Evolutionary conservation across 35 echinoderm and acorn worm genomes (phyloP).

Genomic region (Lytechinus pictus): DNA sequence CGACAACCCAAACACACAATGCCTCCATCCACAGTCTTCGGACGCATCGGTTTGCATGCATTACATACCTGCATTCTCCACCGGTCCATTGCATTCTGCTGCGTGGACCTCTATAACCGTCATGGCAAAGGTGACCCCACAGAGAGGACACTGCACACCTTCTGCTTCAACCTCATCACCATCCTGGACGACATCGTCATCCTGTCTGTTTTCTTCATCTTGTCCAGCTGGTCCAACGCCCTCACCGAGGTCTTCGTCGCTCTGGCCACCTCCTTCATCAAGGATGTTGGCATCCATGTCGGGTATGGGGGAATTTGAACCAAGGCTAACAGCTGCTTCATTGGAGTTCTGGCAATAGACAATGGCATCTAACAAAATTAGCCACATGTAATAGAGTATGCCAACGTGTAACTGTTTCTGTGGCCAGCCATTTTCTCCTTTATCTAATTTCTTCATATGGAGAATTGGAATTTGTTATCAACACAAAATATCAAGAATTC

Average conservation of each 20-base stretch:
- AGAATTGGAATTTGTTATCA: no score
- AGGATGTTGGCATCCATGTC: background rate
- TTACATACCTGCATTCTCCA: slow-evolving; percentile 34
- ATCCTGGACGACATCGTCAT: background rate
- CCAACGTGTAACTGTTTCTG: no score
- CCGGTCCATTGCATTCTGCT: slow-evolving; percentile 9
- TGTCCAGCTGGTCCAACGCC: background rate
- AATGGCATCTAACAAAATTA: background rate
- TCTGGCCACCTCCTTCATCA: background rate
- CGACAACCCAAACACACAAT: no score
- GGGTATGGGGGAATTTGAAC: background rate
- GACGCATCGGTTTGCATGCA: background rate
- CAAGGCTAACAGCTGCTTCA: background rate
- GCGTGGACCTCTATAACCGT: slow-evolving; percentile 38
- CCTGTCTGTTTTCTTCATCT: background rate
- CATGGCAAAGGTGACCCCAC: slow-evolving; percentile 31
- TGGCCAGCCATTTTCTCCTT: no score
- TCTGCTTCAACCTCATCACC: background rate
- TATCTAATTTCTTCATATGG: no score
- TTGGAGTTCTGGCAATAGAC: background rate
- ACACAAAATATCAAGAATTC: no score
- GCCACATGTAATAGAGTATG: no score
- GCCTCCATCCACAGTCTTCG: no score
- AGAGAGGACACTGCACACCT: slow-evolving; percentile 36
- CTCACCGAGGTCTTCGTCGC: background rate